Conservation (phyloP, 2,113 vertebrate genomes). For the Anarhynchus alexandrinus region DNA sequence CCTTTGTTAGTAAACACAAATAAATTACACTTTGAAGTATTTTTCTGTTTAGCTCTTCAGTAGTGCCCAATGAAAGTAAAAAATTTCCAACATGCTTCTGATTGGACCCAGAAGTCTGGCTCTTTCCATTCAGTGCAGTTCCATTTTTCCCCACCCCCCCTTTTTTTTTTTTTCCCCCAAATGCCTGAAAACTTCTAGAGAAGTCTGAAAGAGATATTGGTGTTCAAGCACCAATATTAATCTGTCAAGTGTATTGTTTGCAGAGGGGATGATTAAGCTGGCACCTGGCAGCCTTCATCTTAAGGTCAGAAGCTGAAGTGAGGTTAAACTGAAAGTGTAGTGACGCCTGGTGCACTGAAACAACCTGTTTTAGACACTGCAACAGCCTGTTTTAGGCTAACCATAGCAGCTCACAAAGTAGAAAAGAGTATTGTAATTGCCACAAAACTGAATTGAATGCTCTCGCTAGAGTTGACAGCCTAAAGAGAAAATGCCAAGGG, state of each 20-base stretch:
- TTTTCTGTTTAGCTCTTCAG: neutral
- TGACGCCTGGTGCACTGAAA: neutral
- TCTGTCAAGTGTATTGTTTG: neutral
- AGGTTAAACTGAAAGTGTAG: neutral
- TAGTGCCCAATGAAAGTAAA: neutral
- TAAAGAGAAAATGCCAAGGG: neutral
- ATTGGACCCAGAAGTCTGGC: neutral
- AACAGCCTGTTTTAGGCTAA: neutral
- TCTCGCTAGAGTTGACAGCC: neutral
- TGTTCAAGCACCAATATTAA: neutral
- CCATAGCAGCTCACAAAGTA: neutral
- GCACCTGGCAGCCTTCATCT: neutral
- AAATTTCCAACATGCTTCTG: neutral
- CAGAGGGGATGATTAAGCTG: neutral
- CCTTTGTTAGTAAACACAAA: neutral
- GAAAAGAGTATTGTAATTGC: neutral
- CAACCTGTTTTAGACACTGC: neutral
- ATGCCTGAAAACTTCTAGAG: neutral
- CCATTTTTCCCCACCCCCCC: rapidly evolving
- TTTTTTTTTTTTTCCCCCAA: neutral
- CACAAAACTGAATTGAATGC: neutral
- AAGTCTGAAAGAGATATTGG: neutral
- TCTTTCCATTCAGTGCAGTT: neutral
- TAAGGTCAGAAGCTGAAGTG: neutral
- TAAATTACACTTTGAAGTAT: neutral